Evolutionary conservation across 2,888 invertebrate genomes (phyloP), one percentile per base, ranked within the genome.

Genomic region (Drosophila kambysellisi): DNA sequence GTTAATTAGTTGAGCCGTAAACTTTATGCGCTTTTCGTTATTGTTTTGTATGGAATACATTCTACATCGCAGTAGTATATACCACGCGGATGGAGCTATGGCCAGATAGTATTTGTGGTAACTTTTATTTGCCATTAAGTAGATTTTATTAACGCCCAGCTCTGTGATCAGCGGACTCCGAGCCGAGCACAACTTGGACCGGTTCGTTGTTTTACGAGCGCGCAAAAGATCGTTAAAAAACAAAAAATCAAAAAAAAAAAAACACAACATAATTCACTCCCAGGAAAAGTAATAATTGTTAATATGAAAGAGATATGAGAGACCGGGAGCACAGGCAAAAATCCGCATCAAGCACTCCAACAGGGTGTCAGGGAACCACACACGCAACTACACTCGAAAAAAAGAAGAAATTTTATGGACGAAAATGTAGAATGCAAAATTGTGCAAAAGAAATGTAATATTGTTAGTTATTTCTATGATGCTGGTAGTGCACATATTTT

Each of bases 101-200:
- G 65, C 56, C 54, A 65, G 65, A 79, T 63, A 79, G 39, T 73
- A 82, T 84, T 88, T 79, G 83, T 72, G 79, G 89, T 71, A 79
- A 69, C 63, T 71, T 85, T 90, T 90, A 85, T 90, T 81, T 90
- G 85, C 88, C 91, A 86, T 86, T 89, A 86, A 86, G 71, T 87
- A 71, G 84, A 61, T 89, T 85, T 85, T 85, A 85, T 85, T 89
- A 81, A 84, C 57, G 74, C 71, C 61, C 54, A 25, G 46, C 46
- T 46, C 15, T 46, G 46, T 46, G 46, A 46, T 46, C 25, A 25
- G 25, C 60, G 17, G 11, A 33, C 35, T 15, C 29, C 25, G 7
- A 48, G 58, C 50, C 17, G 58, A 30, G 32, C 39, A 48, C 43
- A 39, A 12, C 54, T 37, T 37, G 50, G 32, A 32, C 37, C 48